Evolutionary conservation across 1,140 invertebrate species (phyloP).

Genomic region (Polypedilum vanderplanki): DNA sequence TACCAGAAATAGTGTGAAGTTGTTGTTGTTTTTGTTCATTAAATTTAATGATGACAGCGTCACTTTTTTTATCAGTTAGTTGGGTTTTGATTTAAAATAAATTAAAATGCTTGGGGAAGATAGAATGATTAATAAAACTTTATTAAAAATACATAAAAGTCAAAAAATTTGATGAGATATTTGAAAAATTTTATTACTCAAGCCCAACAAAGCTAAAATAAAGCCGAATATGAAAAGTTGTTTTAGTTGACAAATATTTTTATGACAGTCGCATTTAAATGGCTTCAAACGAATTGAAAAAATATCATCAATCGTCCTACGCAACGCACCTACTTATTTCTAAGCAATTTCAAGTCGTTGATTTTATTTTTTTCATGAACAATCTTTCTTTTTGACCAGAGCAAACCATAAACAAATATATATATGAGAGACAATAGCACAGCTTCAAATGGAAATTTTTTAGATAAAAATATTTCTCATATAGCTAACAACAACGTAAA

Average conservation of each 20-base stretch:
- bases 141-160: too few species aligned
- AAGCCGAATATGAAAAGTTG: background rate
- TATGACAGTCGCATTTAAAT: background rate
- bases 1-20: background rate
- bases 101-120: background rate
- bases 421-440: background rate
- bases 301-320: slow-evolving; percentile 4
- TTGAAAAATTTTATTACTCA: too few species aligned
- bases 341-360: background rate
- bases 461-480: background rate
- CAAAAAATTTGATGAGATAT: too few species aligned
- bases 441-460: background rate
- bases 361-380: background rate
- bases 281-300: background rate
- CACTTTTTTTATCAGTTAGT: background rate
- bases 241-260: slow-evolving; percentile 7
- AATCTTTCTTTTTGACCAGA: background rate
- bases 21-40: background rate
- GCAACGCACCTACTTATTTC: background rate
- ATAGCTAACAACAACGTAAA: background rate
- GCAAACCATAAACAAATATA: background rate
- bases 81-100: background rate
- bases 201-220: too few species aligned
- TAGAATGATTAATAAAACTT: background rate
- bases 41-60: background rate